Percentiles rank a stretch among this genome's conserved stretches.
These are phyloP conservation scores for Parthenolecanium corni DNA, from an alignment of 2,888 invertebrate species.

Conservation along the genomic window DNA sequence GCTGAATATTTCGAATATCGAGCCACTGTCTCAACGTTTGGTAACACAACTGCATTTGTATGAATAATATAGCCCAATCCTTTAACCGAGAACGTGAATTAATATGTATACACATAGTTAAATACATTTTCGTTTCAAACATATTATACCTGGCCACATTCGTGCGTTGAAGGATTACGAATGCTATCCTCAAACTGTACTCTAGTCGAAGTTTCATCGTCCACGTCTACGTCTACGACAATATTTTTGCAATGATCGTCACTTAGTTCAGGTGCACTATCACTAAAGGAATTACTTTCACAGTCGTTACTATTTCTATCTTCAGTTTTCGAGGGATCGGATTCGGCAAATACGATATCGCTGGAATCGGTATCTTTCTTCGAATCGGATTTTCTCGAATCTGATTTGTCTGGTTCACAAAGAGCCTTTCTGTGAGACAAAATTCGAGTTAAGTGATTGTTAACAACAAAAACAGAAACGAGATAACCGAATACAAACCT, in stretches of 20 bases:
- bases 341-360: conserved; percentile 13
- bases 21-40: conserved; percentile 66
- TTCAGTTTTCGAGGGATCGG: not conserved
- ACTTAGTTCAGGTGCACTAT: not conserved
- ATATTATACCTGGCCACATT: conserved; percentile 4
- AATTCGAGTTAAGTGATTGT: not conserved
- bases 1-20: conserved; percentile 46
- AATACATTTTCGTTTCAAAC: no score
- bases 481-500: not conserved
- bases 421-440: not conserved
- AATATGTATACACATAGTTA: not conserved
- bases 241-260: not conserved
- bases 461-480: not conserved
- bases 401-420: not conserved
- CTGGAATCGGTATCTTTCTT: conserved; percentile 18
- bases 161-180: not conserved
- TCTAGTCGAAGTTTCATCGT: not conserved
- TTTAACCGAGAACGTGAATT: not conserved
- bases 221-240: not conserved
- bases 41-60: conserved; percentile 73
- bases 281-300: conserved; percentile 3
- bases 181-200: not conserved
- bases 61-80: conserved; percentile 60
- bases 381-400: conserved; percentile 4
- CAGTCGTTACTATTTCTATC: not conserved